These are phyloP conservation scores for Nebria brevicollis DNA, from an alignment of 2,888 invertebrate genomes.

Conservation along the genomic window DNA sequence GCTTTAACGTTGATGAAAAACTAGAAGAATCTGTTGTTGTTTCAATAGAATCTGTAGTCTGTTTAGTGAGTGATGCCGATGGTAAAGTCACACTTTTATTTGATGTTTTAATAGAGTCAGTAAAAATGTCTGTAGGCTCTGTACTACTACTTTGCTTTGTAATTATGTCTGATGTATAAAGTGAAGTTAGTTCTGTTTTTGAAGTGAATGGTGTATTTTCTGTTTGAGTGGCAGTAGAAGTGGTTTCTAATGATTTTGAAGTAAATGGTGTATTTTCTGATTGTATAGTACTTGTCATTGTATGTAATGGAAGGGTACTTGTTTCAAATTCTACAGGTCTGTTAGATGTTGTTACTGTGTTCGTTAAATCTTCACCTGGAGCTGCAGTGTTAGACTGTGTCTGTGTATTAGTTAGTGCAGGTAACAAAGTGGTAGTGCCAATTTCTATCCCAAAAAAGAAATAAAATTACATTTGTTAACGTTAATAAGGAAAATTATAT, in stretches of 20 bases:
- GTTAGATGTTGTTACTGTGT: slow-evolving; percentile 56
- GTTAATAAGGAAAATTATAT: slow-evolving; percentile 15
- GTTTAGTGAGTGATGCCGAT: slow-evolving; percentile 12
- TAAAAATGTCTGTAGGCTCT: slow-evolving; percentile 32
- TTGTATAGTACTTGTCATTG: slow-evolving; percentile 41
- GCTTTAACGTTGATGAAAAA: background rate
- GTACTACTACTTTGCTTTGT: slow-evolving; percentile 22
- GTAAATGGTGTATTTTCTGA: slow-evolving; percentile 37
- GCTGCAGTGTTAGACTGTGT: slow-evolving; percentile 36
- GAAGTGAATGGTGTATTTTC: slow-evolving; percentile 36
- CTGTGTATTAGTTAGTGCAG: slow-evolving; percentile 59
- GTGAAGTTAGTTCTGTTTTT: slow-evolving; percentile 39
- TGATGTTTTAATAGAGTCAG: too few relatives aligned
- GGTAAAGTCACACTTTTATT: background rate
- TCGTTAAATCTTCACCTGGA: slow-evolving; percentile 16
- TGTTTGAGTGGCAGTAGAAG: slow-evolving; percentile 34
- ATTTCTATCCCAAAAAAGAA: slow-evolving; percentile 57
- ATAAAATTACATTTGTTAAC: slow-evolving; percentile 42
- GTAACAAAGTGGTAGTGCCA: slow-evolving; percentile 59
- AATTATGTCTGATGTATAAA: slow-evolving; percentile 30
- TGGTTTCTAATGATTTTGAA: slow-evolving; percentile 38
- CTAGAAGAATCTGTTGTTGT: background rate
- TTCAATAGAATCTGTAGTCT: background rate
- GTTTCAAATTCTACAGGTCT: slow-evolving; percentile 41
- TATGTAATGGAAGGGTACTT: slow-evolving; percentile 48